Evolutionary conservation across 2,113 vertebrate species (phyloP), one percentile per base, ranked within the genome.

Genomic region (Mesembrinibis cayennensis): DNA sequence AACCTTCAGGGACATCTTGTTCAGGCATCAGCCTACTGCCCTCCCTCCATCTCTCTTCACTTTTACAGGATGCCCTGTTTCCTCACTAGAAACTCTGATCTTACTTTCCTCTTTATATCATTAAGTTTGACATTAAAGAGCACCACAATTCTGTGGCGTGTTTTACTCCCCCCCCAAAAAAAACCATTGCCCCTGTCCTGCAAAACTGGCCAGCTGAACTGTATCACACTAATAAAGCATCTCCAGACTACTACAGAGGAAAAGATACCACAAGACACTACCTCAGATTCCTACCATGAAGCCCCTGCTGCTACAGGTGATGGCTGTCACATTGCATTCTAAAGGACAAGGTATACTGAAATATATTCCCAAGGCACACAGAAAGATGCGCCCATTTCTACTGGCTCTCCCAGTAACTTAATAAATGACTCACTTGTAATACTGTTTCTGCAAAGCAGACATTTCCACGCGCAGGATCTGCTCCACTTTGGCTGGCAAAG

Each of bases 401-500:
- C 23, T 59, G 58, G 91, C 38, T 40, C 38, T 85, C 17, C 49
- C 84, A 87, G 14, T 4, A 66, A 13, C 32, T 38, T 11, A 16
- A 34, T 16, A 77, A 87, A n/a, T 2, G 5, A 94, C 98, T 58
- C 98, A 99, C 99, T 99, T 99, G 97, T 99, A 99, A 98, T 99
- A 99, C 96, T 99, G 99, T 62, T 99, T 99, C 98, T 99, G 99
- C 81, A 99, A 98, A 23, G 99, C 99, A 4, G 98, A 98, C 99
- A 99, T 99, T 97, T 99, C 99, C 29, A 99, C 99, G 0, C 99
- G 97, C 9, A 99, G 99, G 95, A 99, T 99, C 98, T 99, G 99
- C 79, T 99, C 99, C 98, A 99, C 99, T 96, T 99, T 99, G 96
- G 99, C 99, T 19, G 99, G 99, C 52, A 99, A 98, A 49, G 99